These are phyloP conservation scores for Boulengerochromis microlepis DNA, from an alignment of 2,113 vertebrate species.

Conservation along the genomic window DNA sequence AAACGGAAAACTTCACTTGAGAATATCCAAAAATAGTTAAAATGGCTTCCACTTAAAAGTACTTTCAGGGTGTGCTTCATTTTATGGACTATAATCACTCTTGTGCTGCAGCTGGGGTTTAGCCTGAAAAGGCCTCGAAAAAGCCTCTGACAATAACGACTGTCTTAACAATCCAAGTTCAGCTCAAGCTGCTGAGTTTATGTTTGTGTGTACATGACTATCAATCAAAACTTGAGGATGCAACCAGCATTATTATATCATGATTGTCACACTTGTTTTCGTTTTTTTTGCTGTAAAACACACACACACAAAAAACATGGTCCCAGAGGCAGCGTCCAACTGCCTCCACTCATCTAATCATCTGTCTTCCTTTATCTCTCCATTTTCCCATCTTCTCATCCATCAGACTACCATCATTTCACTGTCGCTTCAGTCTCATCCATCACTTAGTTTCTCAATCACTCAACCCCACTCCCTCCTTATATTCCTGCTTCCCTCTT, in stretches of 20 bases:
- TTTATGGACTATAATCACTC: not conserved
- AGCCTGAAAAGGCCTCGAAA: not conserved
- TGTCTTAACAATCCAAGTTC: not conserved
- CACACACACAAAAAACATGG: not conserved
- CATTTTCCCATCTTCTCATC: constrained; percentile 47
- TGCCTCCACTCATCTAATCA: constrained; percentile 42
- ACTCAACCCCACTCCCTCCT: constrained; percentile 19
- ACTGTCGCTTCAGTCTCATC: constrained; percentile 49
- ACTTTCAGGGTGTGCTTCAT: not conserved
- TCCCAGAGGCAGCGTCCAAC: constrained; percentile 22
- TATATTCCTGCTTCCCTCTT: constrained; percentile 12
- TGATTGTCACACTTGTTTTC: constrained; percentile 3
- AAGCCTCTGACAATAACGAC: not conserved
- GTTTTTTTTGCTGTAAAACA: not conserved
- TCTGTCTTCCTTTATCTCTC: constrained; percentile 57
- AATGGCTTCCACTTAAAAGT: not conserved
- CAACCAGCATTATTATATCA: not conserved
- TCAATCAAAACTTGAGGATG: constrained; percentile 8
- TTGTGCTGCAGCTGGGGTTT: not conserved
- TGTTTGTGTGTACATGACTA: not conserved
- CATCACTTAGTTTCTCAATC: constrained; percentile 55
- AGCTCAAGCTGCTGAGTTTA: not conserved
- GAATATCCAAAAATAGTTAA: not conserved
- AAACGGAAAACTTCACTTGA: not conserved
- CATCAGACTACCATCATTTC: constrained; percentile 55